Evolutionary conservation across 1,140 invertebrate genomes (phyloP).

Genomic region (Diploscapter pachys): DNA sequence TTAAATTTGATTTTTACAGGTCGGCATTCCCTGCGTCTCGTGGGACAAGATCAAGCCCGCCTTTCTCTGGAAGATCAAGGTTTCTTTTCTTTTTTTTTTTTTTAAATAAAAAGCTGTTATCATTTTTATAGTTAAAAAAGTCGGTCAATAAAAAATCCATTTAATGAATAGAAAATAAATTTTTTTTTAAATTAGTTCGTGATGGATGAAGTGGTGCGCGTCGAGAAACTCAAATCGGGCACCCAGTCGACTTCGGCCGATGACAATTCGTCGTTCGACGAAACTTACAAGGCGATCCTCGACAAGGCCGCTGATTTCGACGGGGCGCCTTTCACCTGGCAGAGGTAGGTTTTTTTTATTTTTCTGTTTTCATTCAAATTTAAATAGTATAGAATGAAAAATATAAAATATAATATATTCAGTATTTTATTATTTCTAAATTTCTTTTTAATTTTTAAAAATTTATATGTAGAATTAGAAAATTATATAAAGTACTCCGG

Average conservation of each 20-base stretch:
- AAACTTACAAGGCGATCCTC: constrained; percentile 14
- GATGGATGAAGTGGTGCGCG: constrained; percentile 47
- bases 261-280: neutral
- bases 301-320: constrained; percentile 40
- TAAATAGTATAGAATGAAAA: too few relatives aligned
- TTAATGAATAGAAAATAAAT: constrained; percentile 8
- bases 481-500: too few relatives aligned
- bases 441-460: too few relatives aligned
- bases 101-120: constrained; percentile 10
- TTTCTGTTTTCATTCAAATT: too few relatives aligned
- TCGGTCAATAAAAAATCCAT: neutral
- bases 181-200: constrained; percentile 31
- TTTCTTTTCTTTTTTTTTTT: constrained; percentile 11
- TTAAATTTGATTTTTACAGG: neutral
- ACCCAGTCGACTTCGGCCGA: constrained; percentile 31
- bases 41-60: constrained; percentile 42
- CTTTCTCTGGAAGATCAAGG: constrained; percentile 51
- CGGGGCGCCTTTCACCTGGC: constrained; percentile 49
- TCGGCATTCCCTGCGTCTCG: constrained; percentile 20
- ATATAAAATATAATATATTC: too few relatives aligned
- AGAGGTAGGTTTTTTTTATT: constrained; percentile 37
- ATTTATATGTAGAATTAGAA: too few relatives aligned
- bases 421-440: too few relatives aligned
- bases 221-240: constrained; percentile 29
- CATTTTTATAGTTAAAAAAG: neutral